Evolutionary conservation across 2,113 vertebrate species (phyloP), one percentile per base, ranked within the genome.

Genomic region (Sorex fumeus): DNA sequence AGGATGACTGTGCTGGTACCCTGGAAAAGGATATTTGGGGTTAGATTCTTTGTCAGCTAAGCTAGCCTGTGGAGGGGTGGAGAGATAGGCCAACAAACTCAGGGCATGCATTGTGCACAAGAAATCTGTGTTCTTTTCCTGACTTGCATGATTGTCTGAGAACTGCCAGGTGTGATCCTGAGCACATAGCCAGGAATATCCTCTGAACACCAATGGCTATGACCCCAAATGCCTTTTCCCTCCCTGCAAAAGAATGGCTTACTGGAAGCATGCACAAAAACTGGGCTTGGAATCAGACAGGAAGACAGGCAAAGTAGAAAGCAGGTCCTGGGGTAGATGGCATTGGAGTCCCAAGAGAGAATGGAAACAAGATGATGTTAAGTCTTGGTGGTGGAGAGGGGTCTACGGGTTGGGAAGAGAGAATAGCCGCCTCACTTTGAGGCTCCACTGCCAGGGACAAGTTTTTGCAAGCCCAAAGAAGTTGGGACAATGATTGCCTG

Each of bases 361-460:
- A 43, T 75, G 84, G 80, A 34, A 91, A 79, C 25, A 87, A 62
- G 67, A 85, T 57, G 43, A 21, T 34, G 66, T 64, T 60, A 82
- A 36, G 60, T 84, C 60, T 60, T 84, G 23, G 19, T 36, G 50
- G 50, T 40, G 2, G 28, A 36, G 40, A 89, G 28, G 66, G 11
- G 6, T 25, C 47, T 88, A 66, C 1, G 27, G 36, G 70, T 43
- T 15, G 66, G 84, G 60, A 74, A 50, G 71, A 7, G 43, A 28
- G 32, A 89, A 79, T 2, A 28, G 11, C 34, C 78, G 16, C 64
- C 74, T 74, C 1, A 16, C 47, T 89, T 43, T 88, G n/a, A 71
- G 27, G 11, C 23, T 45, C 70, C 19, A 21, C 18, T 1, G 3
- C 45, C 60, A 50, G 80, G 40, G 9, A 70, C 30, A 60, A 74